Evolutionary conservation across 2,797 vertebrate genomes (phyloP), one percentile per base, ranked within the genome.

Genomic region (Ctenosaura bakeri): DNA sequence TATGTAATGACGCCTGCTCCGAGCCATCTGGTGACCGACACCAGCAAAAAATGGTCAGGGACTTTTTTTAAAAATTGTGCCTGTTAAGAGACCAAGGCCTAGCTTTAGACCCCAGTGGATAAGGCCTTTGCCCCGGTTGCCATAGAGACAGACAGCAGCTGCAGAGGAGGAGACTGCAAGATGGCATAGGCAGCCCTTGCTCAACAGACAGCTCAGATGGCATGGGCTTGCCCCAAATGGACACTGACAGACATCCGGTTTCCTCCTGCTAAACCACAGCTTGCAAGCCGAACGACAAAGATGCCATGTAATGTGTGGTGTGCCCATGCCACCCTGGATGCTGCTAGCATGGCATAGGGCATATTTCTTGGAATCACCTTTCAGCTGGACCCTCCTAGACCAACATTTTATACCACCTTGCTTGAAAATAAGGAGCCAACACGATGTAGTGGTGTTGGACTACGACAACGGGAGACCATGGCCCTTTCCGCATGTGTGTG

Each of bases 71-170:
- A 32, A 6, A 54, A 59, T n/a, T 52, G 71, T 50, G 46, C 6
- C 56, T 42, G 50, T 18, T 42, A 46, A 46, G 83, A 52, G 87
- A 35, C 12, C 46, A n/a, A 80, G 78, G 83, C 83, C 89, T 82
- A 59, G 79, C n/a, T 62, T 26, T 62, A 22, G 78, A 64, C 38
- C 86, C 73, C 82, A 77, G 69, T 20, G 86, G 89, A 88, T 35
- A 42, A 76, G 94, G 90, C 94, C 94, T 94, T 94, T 94, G 94
- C 91, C 94, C 92, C 91, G 89, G 96, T 97, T 95, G 87, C 95
- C 91, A 95, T 95, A 93, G 96, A 94, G 92, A 96, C 95, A 95
- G 95, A 94, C 94, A 89, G 95, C 95, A 95, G 96, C 93, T 96
- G 95, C 79, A 59, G n/a, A 2, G 77, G 50, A 13, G 81, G 64